Evolutionary conservation across 2,797 vertebrate species (phyloP).

Genomic region (Chromobotia macracanthus): DNA sequence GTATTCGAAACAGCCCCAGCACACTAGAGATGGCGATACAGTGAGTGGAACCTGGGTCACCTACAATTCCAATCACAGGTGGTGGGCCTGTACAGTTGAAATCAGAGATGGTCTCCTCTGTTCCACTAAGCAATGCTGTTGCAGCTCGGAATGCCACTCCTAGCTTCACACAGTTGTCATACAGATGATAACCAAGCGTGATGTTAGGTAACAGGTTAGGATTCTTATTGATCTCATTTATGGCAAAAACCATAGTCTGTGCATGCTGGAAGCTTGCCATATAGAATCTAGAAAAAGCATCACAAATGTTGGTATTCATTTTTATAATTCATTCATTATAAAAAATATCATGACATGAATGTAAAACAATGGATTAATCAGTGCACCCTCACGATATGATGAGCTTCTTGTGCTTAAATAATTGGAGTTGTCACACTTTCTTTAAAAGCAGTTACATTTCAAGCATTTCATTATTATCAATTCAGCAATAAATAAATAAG

Average conservation of each 20-base stretch:
- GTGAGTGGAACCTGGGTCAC: conserved; percentile 62
- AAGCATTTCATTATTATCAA: no score
- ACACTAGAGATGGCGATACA: conserved; percentile 66
- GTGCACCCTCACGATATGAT: conserved; percentile 35
- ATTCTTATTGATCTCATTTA: conserved; percentile 75
- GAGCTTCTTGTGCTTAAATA: no score
- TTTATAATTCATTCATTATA: no score
- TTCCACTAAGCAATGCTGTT: conserved; percentile 64
- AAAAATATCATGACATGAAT: neutral
- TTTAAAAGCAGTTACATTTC: no score
- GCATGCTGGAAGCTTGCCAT: conserved; percentile 64
- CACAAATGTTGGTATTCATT: neutral
- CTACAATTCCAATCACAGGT: conserved; percentile 63
- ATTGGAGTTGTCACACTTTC: no score
- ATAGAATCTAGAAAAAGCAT: conserved; percentile 63
- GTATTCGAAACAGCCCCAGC: conserved; percentile 62
- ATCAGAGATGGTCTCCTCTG: conserved; percentile 23
- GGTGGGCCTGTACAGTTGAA: conserved; percentile 52
- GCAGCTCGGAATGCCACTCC: conserved; percentile 70
- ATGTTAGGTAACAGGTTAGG: conserved; percentile 70
- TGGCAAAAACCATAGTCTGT: conserved; percentile 71
- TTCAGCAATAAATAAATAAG: neutral
- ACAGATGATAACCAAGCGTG: conserved; percentile 75
- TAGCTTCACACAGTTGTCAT: conserved; percentile 75
- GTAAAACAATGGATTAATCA: neutral